These are phyloP conservation scores for Nomada flava DNA, from an alignment of 2,888 invertebrate genomes.

Conservation along the genomic window DNA sequence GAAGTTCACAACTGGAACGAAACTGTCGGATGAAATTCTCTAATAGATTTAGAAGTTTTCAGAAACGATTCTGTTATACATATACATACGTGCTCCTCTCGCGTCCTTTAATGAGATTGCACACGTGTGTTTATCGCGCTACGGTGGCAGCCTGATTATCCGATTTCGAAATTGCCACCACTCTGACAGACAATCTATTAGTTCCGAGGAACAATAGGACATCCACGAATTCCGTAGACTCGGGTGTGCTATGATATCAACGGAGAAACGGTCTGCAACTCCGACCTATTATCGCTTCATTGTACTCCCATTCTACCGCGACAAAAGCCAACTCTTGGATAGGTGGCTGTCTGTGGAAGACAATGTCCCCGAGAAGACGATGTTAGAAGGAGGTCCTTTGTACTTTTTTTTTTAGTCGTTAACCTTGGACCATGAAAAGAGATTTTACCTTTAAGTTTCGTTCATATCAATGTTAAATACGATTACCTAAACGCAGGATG, in stretches of 20 bases:
- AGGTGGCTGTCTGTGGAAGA: slow-evolving; percentile 23
- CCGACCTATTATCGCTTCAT: slow-evolving; percentile 60
- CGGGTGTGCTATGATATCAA: slow-evolving; percentile 43
- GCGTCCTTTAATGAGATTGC: slow-evolving; percentile 44
- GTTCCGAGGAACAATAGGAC: slow-evolving; percentile 59
- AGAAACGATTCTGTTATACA: slow-evolving; percentile 16
- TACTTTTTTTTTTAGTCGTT: neutral
- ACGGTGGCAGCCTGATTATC: slow-evolving; percentile 49
- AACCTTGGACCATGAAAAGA: neutral
- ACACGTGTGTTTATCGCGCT: slow-evolving; percentile 53
- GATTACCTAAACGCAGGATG: too few species aligned
- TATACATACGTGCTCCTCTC: neutral
- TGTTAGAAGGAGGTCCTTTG: neutral
- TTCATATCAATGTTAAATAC: neutral
- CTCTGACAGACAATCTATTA: slow-evolving; percentile 59
- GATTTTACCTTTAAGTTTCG: neutral
- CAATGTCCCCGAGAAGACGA: neutral
- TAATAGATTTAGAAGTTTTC: slow-evolving; percentile 28
- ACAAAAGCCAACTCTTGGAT: slow-evolving; percentile 43
- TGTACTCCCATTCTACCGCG: slow-evolving; percentile 39
- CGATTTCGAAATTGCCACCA: slow-evolving; percentile 58
- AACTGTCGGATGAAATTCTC: slow-evolving; percentile 23
- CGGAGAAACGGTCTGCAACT: slow-evolving; percentile 37
- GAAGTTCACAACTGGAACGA: slow-evolving; percentile 34
- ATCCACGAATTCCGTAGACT: slow-evolving; percentile 51